Conservation (phyloP, 2,113 vertebrate genomes). For the Plestiodon gilberti region DNA sequence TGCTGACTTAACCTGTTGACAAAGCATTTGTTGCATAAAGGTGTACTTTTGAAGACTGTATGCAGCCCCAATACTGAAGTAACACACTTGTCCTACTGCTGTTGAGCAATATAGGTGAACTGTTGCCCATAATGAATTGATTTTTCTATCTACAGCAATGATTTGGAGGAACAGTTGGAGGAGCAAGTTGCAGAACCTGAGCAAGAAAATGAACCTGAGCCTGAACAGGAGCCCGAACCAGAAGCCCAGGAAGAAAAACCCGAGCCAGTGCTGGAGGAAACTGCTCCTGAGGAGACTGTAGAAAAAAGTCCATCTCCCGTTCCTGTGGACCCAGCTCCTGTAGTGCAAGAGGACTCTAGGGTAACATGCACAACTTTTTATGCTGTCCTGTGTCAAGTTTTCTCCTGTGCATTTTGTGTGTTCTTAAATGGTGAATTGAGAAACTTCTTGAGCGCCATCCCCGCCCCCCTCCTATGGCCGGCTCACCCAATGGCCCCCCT, state of each 20-base stretch:
- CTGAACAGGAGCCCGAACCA: constrained; percentile 81
- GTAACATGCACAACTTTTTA: constrained; percentile 62
- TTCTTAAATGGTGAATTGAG: neutral
- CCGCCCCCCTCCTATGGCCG: too few species aligned
- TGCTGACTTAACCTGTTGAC: neutral
- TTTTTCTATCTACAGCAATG: constrained; percentile 76
- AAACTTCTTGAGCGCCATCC: too few species aligned
- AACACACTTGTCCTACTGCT: neutral
- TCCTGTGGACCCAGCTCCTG: constrained; percentile 83
- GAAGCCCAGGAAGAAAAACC: constrained; percentile 80
- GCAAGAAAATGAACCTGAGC: constrained; percentile 83
- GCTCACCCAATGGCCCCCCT: too few species aligned
- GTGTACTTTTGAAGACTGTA: neutral
- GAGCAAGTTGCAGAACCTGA: constrained; percentile 86
- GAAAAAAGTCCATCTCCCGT: constrained; percentile 85
- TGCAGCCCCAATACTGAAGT: neutral
- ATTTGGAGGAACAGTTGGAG: constrained; percentile 84
- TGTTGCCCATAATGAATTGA: neutral
- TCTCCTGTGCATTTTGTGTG: neutral
- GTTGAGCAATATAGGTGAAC: neutral
- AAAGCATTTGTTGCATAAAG: neutral
- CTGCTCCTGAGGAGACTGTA: constrained; percentile 73
- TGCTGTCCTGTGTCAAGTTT: neutral
- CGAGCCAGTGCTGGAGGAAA: constrained; percentile 74
- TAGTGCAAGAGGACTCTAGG: constrained; percentile 88